phyloP scores from a whole-genome alignment of 2,797 vertebrate species.

The Otolemur crassicaudatus region DNA sequence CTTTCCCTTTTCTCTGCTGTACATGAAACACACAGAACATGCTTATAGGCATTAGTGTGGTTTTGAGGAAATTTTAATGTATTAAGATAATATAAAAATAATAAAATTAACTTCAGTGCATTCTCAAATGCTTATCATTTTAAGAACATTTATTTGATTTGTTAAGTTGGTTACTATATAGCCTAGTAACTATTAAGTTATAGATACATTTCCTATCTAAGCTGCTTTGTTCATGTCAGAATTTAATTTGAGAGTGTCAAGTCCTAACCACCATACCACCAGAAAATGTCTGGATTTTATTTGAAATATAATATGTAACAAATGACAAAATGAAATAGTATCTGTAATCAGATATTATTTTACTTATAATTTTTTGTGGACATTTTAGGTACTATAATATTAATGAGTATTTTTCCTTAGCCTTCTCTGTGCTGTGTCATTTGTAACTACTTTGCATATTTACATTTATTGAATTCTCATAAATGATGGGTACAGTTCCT shows the following conservation, averaged over 20 bases:
- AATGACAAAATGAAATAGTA: background rate
- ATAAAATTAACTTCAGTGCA: background rate
- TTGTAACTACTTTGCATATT: conserved; percentile 27
- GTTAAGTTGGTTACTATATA: background rate
- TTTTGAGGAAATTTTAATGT: background rate
- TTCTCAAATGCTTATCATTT: conserved; percentile 6
- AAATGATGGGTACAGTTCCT: background rate
- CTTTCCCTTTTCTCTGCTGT: background rate
- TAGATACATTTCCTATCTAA: background rate
- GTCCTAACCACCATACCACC: too few species aligned
- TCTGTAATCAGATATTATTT: background rate
- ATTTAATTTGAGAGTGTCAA: background rate
- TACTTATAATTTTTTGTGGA: background rate
- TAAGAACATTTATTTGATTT: background rate
- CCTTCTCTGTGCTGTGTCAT: background rate
- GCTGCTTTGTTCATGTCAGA: background rate
- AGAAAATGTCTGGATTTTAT: background rate
- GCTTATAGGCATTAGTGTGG: background rate
- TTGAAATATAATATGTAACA: background rate
- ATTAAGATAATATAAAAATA: background rate
- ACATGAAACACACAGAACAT: background rate
- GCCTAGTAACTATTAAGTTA: background rate
- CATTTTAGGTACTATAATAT: background rate
- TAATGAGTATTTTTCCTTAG: background rate
- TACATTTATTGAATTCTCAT: background rate